phyloP scores from a whole-genome alignment of 1,140 invertebrate genomes.

The Telenomus remus region DNA sequence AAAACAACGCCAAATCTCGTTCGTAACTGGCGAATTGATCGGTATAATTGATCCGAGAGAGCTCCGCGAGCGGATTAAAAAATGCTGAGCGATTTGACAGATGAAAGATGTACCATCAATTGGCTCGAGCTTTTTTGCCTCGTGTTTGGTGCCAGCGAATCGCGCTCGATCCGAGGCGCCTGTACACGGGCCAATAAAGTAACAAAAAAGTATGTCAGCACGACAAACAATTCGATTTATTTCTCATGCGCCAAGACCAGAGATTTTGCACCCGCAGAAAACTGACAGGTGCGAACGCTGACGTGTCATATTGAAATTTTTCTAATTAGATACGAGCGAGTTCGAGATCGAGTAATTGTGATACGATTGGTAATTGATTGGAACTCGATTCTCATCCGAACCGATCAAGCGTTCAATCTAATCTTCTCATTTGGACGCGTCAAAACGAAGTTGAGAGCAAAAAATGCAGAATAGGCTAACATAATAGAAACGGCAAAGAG shows the following conservation, averaged over 20 bases:
- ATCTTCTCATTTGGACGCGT: no score
- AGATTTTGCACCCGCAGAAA: constrained; percentile 9
- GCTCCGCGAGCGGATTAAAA: constrained; percentile 27
- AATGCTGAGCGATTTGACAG: constrained; percentile 32
- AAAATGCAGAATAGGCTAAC: no score
- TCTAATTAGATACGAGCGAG: not conserved
- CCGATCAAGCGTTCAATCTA: no score
- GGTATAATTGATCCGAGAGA: constrained; percentile 45
- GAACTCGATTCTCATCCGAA: no score
- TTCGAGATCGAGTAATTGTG: not conserved
- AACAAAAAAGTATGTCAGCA: constrained; percentile 42
- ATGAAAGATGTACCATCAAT: constrained; percentile 39
- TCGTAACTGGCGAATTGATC: constrained; percentile 45
- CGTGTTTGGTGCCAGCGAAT: constrained; percentile 18
- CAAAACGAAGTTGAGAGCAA: no score
- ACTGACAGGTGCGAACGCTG: constrained; percentile 11
- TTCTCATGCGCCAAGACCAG: constrained; percentile 11
- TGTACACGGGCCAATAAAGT: constrained; percentile 29
- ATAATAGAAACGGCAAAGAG: not conserved
- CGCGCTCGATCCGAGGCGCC: constrained; percentile 13
- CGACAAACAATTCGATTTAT: constrained; percentile 46
- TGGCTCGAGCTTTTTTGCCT: not conserved
- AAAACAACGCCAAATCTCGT: no score
- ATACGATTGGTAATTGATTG: constrained; percentile 15
- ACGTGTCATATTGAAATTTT: constrained; percentile 16